Percentiles rank a stretch among this genome's conserved stretches.
Evolutionary conservation across 64 coral and sea anemone species (phyloP).

Genomic region (Stichodactyla helianthus): DNA sequence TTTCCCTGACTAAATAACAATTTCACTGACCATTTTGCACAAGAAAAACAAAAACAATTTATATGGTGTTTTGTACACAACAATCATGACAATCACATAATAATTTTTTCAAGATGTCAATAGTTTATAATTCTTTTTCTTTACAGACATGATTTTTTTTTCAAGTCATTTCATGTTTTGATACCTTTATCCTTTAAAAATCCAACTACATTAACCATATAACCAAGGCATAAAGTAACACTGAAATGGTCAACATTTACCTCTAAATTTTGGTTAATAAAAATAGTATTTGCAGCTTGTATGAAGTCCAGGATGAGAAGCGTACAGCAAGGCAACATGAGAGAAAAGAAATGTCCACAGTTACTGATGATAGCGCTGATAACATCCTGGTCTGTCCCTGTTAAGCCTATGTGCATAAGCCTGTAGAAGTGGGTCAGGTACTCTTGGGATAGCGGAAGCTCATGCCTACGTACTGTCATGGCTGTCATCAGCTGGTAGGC

Average conservation of each 20-base stretch:
- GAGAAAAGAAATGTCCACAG: conserved; percentile 87
- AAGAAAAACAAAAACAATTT: no score
- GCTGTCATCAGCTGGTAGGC: conserved; percentile 89
- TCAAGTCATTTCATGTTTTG: no score
- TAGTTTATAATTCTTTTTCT: no score
- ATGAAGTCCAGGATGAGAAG: conserved; percentile 96
- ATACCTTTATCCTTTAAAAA: no score
- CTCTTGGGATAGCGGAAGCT: conserved; percentile 70
- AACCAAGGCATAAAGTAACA: background rate
- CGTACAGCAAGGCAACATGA: conserved; percentile 84
- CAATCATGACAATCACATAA: no score
- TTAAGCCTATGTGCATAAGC: conserved; percentile 86
- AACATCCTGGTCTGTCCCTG: conserved; percentile 95
- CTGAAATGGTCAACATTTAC: conserved; percentile 15
- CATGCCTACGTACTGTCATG: conserved; percentile 88
- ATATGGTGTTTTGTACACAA: no score
- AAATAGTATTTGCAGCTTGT: conserved; percentile 72
- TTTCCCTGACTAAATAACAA: no score
- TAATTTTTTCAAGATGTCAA: no score
- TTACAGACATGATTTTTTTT: no score
- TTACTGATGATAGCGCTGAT: conserved; percentile 84
- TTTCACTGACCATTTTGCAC: no score
- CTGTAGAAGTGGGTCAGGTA: conserved; percentile 97
- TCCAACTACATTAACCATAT: no score
- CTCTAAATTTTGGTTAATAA: conserved; percentile 79